These are phyloP conservation scores for Drosophila colorata DNA, from an alignment of 2,888 invertebrate species.

Conservation along the genomic window DNA sequence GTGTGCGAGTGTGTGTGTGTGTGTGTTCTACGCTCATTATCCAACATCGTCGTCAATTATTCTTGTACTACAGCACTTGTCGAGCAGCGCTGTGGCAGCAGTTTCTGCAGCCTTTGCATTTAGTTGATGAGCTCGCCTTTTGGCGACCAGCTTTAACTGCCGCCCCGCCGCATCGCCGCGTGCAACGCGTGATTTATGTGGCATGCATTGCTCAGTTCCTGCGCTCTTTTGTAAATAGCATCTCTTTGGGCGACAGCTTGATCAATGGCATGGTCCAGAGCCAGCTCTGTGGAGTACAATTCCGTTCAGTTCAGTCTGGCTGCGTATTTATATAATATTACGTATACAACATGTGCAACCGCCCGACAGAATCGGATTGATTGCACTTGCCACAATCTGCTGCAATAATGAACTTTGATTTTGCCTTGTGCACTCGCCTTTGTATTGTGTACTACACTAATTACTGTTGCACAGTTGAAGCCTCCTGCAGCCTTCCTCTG, in stretches of 20 bases:
- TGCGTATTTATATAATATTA: slow-evolving; percentile 66
- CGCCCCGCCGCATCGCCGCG: too few relatives aligned
- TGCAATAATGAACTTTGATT: slow-evolving; percentile 69
- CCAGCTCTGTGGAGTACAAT: slow-evolving; percentile 25
- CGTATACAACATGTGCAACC: slow-evolving; percentile 65
- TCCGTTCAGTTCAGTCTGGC: slow-evolving; percentile 12
- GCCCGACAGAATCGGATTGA: slow-evolving; percentile 20
- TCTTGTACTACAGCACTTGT: slow-evolving; percentile 68
- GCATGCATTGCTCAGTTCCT: slow-evolving; percentile 59
- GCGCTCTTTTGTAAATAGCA: slow-evolving; percentile 53
- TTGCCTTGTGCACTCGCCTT: slow-evolving; percentile 11
- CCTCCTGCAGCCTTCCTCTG: neutral
- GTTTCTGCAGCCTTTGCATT: slow-evolving; percentile 62
- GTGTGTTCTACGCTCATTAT: slow-evolving; percentile 65
- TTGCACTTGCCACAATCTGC: slow-evolving; percentile 56
- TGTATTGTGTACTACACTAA: slow-evolving; percentile 31
- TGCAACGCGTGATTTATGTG: slow-evolving; percentile 57
- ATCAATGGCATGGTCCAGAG: slow-evolving; percentile 53
- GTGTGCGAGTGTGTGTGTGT: slow-evolving; percentile 16
- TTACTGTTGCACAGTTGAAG: slow-evolving; percentile 34
- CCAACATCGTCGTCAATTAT: slow-evolving; percentile 78
- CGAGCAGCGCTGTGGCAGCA: slow-evolving; percentile 39
- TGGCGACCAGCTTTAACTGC: slow-evolving; percentile 21
- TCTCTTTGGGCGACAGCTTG: slow-evolving; percentile 59
- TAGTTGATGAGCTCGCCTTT: slow-evolving; percentile 71